phyloP scores from a whole-genome alignment of 2,797 vertebrate species.

The Antennarius maculatus region DNA sequence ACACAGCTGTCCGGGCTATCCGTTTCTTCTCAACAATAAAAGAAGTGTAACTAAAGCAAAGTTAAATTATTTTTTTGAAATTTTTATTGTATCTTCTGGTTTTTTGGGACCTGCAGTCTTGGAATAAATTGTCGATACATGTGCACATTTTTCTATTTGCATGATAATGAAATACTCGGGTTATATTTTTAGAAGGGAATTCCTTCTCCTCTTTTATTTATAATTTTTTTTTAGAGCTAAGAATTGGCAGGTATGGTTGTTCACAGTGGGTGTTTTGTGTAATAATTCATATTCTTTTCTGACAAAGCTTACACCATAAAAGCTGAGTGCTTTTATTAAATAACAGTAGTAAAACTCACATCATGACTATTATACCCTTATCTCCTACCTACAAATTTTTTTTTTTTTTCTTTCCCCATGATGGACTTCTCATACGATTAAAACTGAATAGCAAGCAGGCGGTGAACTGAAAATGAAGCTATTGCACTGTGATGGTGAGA shows the following conservation, averaged over 20 bases:
- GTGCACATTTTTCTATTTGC: neutral
- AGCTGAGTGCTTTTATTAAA: neutral
- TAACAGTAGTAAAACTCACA: slow-evolving; percentile 21
- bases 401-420: neutral
- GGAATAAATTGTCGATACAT: too few relatives aligned
- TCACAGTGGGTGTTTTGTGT: neutral
- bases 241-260: neutral
- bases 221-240: slow-evolving; percentile 12
- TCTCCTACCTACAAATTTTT: slow-evolving; percentile 9
- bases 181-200: neutral
- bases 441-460: slow-evolving; percentile 16
- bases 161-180: neutral
- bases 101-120: too few relatives aligned
- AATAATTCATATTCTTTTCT: slow-evolving; percentile 22
- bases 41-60: neutral
- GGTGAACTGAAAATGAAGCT: slow-evolving; percentile 7
- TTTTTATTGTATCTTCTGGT: too few relatives aligned
- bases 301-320: neutral
- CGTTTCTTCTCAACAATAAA: neutral
- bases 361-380: neutral
- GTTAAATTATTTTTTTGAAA: too few relatives aligned
- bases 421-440: slow-evolving; percentile 1
- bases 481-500: slow-evolving; percentile 6
- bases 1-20: slow-evolving; percentile 22
- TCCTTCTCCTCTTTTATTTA: slow-evolving; percentile 9